Base-by-base conservation (phyloP, 2,888 invertebrate genomes). In the Limnephilus rhombicus region DNA sequence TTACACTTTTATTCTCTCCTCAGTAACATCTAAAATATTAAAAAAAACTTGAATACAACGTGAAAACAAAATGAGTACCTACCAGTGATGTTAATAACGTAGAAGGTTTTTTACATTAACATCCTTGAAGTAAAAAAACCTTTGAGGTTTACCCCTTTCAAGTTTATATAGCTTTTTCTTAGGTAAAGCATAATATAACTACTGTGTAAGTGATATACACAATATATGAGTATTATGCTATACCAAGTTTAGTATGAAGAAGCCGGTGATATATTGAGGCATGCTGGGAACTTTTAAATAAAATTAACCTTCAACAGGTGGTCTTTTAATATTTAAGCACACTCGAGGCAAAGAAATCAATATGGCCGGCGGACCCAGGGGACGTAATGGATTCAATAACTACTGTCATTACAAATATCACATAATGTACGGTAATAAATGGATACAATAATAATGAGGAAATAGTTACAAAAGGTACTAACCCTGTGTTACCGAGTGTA, bases 91-190 rank as follows among this genome's bases (percentile, higher is more conserved):
- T 83, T 83, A 83, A 83, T 83, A 83, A 83, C 37, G 83, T 12
- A 83, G 37, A 83, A 83, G 83, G 83, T 83, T 83, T 41, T 31
- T 83, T 7, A 41, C 18, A 37, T 34, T 24, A 37, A 83, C 37
- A 83, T 83, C 37, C 24, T 83, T 83, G 83, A 37, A 24, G 83
- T 37, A 37, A 37, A 18, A 18, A 83, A 83, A 37, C 41, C 83
- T 83, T 83, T 83, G 83, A 83, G 83, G 83, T 37, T 83, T 37
- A 83, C 83, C 83, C 83, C 31, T 83, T 83, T n/a, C 41, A 41
- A 31, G 37, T 83, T 83, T 37, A 37, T 24, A 37, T 7, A n/a
- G 83, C 18, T 37, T 37, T 83, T 41, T 37, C 83, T 41, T 83
- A n/a, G 31, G 68, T 24, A 68, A 18, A 68, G 68, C 68, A 68